Percentiles rank a stretch among this genome's conserved stretches.
Conservation (phyloP, 2,888 invertebrate genomes). For the Harpalus rubripes region DNA sequence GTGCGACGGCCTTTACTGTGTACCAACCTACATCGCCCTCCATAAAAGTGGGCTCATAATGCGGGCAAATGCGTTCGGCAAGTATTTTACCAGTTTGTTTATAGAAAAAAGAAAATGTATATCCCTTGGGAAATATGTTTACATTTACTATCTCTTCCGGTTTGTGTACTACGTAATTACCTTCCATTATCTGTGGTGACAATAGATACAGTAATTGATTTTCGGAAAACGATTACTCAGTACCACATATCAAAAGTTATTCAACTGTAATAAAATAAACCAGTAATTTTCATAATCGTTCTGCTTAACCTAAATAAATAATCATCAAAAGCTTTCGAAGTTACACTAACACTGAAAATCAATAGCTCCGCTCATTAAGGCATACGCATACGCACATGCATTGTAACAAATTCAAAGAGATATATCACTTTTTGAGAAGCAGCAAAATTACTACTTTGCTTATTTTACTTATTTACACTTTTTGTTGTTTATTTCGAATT, state of each 20-base stretch:
- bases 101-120: background rate
- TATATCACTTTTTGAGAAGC: no score
- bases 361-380: background rate
- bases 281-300: constrained; percentile 45
- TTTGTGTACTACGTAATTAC: background rate
- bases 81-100: background rate
- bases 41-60: no score
- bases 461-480: no score
- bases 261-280: constrained; percentile 46
- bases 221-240: constrained; percentile 33
- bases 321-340: constrained; percentile 37
- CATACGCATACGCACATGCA: background rate
- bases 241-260: constrained; percentile 23
- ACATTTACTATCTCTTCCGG: background rate
- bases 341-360: constrained; percentile 21
- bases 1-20: no score
- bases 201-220: constrained; percentile 6
- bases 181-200: background rate
- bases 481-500: no score
- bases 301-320: constrained; percentile 49
- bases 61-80: background rate
- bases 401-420: background rate
- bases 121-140: background rate
- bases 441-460: no score
- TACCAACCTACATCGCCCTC: no score